Evolutionary conservation across 2,113 vertebrate genomes (phyloP), one percentile per base, ranked within the genome.

Genomic region (Labeo catla): DNA sequence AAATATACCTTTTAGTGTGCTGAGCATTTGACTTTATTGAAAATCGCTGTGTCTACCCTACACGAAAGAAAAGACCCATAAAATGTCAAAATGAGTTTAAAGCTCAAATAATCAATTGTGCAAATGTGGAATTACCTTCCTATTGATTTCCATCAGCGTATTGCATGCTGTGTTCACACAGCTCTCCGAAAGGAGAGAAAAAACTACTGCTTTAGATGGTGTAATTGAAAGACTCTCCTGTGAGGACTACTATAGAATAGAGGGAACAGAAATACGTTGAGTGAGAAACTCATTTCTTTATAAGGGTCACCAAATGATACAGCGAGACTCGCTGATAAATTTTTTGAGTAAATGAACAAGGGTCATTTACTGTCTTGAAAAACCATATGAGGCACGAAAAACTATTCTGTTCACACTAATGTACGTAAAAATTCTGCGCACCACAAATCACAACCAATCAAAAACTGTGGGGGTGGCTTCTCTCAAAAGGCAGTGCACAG

Each of bases 71-170:
- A 86, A 63, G 50, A 23, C 81, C n/a, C 68, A 70, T 81, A 81
- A 87, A 77, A 74, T 43, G 65, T 63, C 28, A 81, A 68, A 81
- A 84, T 8, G 19, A 34, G 66, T 79, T 82, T 84, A 86, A 79
- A 84, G 80, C 81, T 39, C 34, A 87, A 84, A 68, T 57, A 84
- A 87, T 89, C 85, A 84, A 84, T 86, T 52, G 79, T 52, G 65
- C 76, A 86, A 79, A 84, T 81, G 68, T 88, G 81, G 72, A 77
- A 88, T 88, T 86, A 86, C 50, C 73, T 76, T 66, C 39, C 43
- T 66, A 76, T 52, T 68, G 73, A 78, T 82, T 79, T 68, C 65
- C 68, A 59, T 61, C 34, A 87, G 81, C 10, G 59, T 6, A 65
- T 63, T 49, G 79, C 23, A 81, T 9, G n/a, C 21, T 65, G 43